Conservation (phyloP, 2,113 vertebrate species). For the Lates calcarifer region DNA sequence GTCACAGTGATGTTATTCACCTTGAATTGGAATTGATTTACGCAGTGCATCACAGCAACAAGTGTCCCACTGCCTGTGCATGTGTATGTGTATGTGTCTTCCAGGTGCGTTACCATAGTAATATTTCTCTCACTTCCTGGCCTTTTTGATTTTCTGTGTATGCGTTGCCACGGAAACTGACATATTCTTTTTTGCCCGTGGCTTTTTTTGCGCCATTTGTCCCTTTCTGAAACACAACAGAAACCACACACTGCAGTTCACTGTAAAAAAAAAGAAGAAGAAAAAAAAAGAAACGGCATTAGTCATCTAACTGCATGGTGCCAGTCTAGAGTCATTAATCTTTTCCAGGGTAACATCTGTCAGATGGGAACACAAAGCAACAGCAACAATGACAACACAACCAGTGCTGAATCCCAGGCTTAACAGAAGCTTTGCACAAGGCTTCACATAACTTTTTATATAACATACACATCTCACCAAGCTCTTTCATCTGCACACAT, state of each 20-base stretch:
- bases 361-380: constrained; percentile 12
- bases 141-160: constrained; percentile 58
- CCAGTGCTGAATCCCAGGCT: background rate
- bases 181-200: constrained; percentile 60
- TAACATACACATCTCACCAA: background rate
- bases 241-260: constrained; percentile 46
- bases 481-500: background rate
- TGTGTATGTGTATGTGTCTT: constrained; percentile 29
- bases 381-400: constrained; percentile 13
- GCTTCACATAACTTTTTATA: background rate
- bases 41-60: constrained; percentile 45
- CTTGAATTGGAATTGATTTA: constrained; percentile 16
- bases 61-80: constrained; percentile 27
- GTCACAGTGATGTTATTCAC: background rate
- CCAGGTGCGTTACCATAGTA: constrained; percentile 75
- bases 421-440: background rate
- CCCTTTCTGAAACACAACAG: constrained; percentile 69
- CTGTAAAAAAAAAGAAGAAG: background rate
- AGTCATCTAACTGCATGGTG: constrained; percentile 62
- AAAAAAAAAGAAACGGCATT: constrained; percentile 47
- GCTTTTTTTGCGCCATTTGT: constrained; percentile 57
- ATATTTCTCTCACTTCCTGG: constrained; percentile 70
- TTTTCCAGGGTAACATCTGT: constrained; percentile 46
- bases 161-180: constrained; percentile 74
- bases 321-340: constrained; percentile 40